Evolutionary conservation across 2,113 vertebrate species (phyloP), one percentile per base, ranked within the genome.

Genomic region (Albula goreensis): DNA sequence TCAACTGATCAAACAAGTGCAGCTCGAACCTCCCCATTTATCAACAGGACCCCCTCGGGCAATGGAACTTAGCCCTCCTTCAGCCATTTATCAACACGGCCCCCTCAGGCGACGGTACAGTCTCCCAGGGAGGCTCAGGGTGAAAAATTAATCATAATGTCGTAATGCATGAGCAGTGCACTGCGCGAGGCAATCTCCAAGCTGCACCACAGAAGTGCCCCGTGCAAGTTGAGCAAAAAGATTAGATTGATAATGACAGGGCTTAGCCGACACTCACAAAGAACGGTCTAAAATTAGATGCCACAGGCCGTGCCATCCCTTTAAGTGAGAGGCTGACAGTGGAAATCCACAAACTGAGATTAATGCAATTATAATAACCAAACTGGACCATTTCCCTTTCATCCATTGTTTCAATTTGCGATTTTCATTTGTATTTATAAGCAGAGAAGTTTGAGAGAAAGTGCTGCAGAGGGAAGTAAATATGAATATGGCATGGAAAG

Each of bases 1-100:
- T 82, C 74, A 80, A 82, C 88, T 57, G 41, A 88, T 88, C 86
- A 88, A 86, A 85, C 85, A 82, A 83, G 77, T 82, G 80, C 74
- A 70, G 83, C 82, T 82, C 50, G 80, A 77, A 80, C 53, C 80
- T 82, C 80, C 78, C 78, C 89, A 86, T 90, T 87, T 52, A 87
- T 88, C 89, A 87, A 66, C 84, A 57, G n/a, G 0, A 15, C 12
- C 66, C 49, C 84, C 22, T 8, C 0, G 22, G 49, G 78, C 56
- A 63, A 50, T n/a, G 22, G 22, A 63, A 80, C 80, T 81, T 74
- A 66, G 79, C 63, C 41, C 82, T 82, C 12, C 63, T 50, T 50
- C 49, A 70, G 48, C 50, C 79, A 86, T 86, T 86, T 41, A 81
- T 86, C 85, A 86, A 41, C 48, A 22, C 12, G 60, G n/a, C 13